These are phyloP conservation scores for Sciurus vulgaris DNA, from an alignment of 2,797 vertebrate genomes.

Conservation along the genomic window DNA sequence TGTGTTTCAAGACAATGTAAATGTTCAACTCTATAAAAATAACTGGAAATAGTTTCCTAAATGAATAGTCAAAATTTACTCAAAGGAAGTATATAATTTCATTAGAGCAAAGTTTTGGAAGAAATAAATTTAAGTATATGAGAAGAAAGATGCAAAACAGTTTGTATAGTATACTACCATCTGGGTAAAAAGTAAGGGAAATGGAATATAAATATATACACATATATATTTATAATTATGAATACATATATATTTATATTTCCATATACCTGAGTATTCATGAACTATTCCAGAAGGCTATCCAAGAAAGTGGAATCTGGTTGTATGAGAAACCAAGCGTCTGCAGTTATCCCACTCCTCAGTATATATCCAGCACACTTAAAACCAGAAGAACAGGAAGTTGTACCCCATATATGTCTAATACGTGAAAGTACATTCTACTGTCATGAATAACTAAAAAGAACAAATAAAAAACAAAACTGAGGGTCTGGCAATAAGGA, in stretches of 20 bases:
- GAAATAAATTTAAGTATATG: neutral
- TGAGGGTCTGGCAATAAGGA: neutral
- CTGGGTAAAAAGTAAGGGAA: neutral
- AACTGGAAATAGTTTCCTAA: constrained; percentile 50
- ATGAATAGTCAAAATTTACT: constrained; percentile 60
- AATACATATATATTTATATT: too few species aligned
- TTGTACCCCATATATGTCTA: too few species aligned
- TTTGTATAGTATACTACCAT: constrained; percentile 19
- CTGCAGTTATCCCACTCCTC: neutral
- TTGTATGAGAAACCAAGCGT: neutral
- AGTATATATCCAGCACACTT: too few species aligned
- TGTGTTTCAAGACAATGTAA: constrained; percentile 25
- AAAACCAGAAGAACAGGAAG: too few species aligned
- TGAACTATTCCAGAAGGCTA: neutral
- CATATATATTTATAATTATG: neutral
- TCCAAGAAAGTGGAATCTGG: neutral
- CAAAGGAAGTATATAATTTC: neutral
- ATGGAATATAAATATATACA: neutral
- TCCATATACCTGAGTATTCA: neutral
- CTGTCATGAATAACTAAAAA: too few species aligned
- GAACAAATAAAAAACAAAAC: neutral
- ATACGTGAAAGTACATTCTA: too few species aligned
- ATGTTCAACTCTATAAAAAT: constrained; percentile 27
- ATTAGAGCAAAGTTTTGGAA: constrained; percentile 19
- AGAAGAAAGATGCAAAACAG: constrained; percentile 20